These are phyloP conservation scores for Bovichtus diacanthus DNA, from an alignment of 2,797 vertebrate genomes.

Conservation along the genomic window DNA sequence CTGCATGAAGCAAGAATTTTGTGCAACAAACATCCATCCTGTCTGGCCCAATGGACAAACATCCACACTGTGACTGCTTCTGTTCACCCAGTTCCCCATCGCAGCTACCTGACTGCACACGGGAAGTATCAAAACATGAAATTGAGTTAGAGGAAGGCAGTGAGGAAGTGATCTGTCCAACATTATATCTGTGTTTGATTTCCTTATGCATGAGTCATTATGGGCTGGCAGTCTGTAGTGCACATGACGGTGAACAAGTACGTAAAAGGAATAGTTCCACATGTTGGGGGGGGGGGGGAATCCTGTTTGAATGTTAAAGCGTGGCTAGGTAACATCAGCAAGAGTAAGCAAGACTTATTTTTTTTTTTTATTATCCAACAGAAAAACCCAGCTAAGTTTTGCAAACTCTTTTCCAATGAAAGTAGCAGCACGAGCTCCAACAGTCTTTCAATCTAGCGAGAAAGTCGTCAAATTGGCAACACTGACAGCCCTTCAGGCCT, in stretches of 20 bases:
- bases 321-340: too few species aligned
- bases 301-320: too few species aligned
- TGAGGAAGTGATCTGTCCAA: background rate
- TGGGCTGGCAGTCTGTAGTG: background rate
- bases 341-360: too few species aligned
- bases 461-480: too few species aligned
- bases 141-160: background rate
- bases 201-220: background rate
- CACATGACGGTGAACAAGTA: background rate
- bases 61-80: background rate
- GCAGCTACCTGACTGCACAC: background rate
- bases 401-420: too few species aligned
- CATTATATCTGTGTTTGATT: background rate
- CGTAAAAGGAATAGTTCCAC: background rate
- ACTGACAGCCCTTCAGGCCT: too few species aligned
- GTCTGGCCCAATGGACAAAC: too few species aligned
- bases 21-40: background rate
- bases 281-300: too few species aligned
- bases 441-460: too few species aligned
- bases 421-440: too few species aligned
- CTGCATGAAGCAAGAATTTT: conserved; percentile 2
- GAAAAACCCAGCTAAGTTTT: too few species aligned
- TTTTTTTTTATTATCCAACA: too few species aligned
- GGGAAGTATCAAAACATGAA: background rate
- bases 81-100: background rate